Evolutionary conservation across 2,888 invertebrate genomes (phyloP).

Genomic region (Dasysyrphus albostriatus): DNA sequence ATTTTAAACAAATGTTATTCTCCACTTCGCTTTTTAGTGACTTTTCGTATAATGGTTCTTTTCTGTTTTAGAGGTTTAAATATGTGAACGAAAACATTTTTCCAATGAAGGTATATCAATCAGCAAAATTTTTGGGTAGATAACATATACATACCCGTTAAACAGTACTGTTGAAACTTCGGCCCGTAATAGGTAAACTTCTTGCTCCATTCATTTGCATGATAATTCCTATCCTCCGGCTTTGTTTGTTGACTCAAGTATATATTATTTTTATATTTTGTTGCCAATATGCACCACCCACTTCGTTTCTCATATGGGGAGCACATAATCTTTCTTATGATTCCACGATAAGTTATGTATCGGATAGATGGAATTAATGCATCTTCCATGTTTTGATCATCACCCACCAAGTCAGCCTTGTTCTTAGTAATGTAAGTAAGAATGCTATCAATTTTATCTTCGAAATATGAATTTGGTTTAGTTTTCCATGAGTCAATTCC

Average conservation of each 20-base stretch:
- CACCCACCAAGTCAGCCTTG: slow-evolving; percentile 39
- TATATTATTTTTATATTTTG: slow-evolving; percentile 87
- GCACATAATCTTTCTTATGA: slow-evolving; percentile 87
- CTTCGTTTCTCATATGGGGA: slow-evolving; percentile 88
- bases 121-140: too few relatives aligned
- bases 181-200: slow-evolving; percentile 88
- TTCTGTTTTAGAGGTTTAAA: too few relatives aligned
- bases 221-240: slow-evolving; percentile 81
- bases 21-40: too few relatives aligned
- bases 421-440: slow-evolving; percentile 69
- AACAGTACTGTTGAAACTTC: slow-evolving; percentile 89
- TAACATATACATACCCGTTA: slow-evolving; percentile 36
- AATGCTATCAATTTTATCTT: slow-evolving; percentile 70
- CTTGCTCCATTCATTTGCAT: slow-evolving; percentile 83
- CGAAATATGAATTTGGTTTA: slow-evolving; percentile 65
- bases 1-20: too few relatives aligned
- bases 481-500: slow-evolving; percentile 67
- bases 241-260: slow-evolving; percentile 89
- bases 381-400: background rate
- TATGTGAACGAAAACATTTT: too few relatives aligned
- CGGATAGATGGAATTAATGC: slow-evolving; percentile 17
- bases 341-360: slow-evolving; percentile 85
- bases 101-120: too few relatives aligned
- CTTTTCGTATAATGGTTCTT: too few relatives aligned
- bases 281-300: slow-evolving; percentile 88